Conservation (phyloP, 35 echinoderm and acorn worm genomes). For the Amphiura filiformis region DNA sequence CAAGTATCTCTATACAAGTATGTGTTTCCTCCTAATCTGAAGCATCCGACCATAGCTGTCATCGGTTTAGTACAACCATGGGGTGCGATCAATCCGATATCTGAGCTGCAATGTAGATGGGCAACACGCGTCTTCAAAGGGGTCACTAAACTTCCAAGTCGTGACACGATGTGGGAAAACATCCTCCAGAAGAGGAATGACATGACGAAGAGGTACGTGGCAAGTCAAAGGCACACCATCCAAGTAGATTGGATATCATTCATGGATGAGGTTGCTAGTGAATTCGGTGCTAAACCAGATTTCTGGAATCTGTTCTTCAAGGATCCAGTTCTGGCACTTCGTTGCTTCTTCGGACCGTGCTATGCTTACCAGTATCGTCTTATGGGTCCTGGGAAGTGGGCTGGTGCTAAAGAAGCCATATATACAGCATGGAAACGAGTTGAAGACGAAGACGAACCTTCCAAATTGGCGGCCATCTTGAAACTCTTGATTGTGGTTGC, state of each 20-base stretch:
- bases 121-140: slow-evolving; percentile 72
- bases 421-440: slow-evolving; percentile 54
- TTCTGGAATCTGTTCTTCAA: slow-evolving; percentile 49
- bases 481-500: too few species aligned
- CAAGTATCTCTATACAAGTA: too few species aligned
- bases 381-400: slow-evolving; percentile 82
- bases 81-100: slow-evolving; percentile 76
- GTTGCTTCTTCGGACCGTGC: slow-evolving; percentile 60
- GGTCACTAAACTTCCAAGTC: slow-evolving; percentile 27
- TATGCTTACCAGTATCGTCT: slow-evolving; percentile 83
- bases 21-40: too few species aligned
- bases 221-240: too few species aligned
- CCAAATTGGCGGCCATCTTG: too few species aligned
- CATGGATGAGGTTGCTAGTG: slow-evolving; percentile 61
- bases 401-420: slow-evolving; percentile 69
- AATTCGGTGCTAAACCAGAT: slow-evolving; percentile 78
- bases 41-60: slow-evolving; percentile 56
- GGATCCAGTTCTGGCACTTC: slow-evolving; percentile 57
- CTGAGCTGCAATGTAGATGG: slow-evolving; percentile 85
- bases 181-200: slow-evolving; percentile 43
- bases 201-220: slow-evolving; percentile 52
- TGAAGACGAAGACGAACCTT: too few species aligned
- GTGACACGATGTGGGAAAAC: slow-evolving; percentile 44
- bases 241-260: slow-evolving; percentile 72
- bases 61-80: slow-evolving; percentile 72